Conservation (phyloP, 2,888 invertebrate genomes). For the Agrypnus murinus region DNA sequence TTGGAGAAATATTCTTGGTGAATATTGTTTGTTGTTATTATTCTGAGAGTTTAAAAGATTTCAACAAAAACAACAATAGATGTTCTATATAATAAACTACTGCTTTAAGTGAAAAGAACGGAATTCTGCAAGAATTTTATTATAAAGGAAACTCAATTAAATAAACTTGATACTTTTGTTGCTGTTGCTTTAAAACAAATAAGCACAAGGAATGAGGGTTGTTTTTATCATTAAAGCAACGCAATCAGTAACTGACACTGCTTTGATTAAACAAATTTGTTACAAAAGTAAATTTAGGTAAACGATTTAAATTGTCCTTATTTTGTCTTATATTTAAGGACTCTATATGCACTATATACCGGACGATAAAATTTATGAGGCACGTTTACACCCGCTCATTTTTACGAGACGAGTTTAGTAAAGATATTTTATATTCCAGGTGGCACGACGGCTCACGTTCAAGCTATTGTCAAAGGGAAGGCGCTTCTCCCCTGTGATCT, state of each 20-base stretch:
- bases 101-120: too few relatives aligned
- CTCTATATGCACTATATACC: constrained; percentile 10
- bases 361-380: constrained; percentile 32
- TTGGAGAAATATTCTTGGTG: constrained; percentile 1
- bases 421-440: constrained; percentile 66
- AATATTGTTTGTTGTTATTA: not conserved
- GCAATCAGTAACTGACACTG: constrained; percentile 4
- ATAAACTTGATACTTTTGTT: too few relatives aligned
- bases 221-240: not conserved
- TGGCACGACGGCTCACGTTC: constrained; percentile 72
- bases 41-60: not conserved
- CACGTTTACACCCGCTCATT: constrained; percentile 36
- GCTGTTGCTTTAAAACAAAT: not conserved
- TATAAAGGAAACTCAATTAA: too few relatives aligned
- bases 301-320: constrained; percentile 12
- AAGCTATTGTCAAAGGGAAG: constrained; percentile 84
- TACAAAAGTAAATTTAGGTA: constrained; percentile 8
- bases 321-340: constrained; percentile 22
- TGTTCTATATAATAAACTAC: not conserved
- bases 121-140: too few relatives aligned
- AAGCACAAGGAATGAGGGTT: not conserved
- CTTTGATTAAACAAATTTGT: constrained; percentile 16
- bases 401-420: constrained; percentile 37
- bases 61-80: not conserved
- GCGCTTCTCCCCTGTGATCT: constrained; percentile 92